Conservation (phyloP, 2,113 vertebrate species). For the human region DNA sequence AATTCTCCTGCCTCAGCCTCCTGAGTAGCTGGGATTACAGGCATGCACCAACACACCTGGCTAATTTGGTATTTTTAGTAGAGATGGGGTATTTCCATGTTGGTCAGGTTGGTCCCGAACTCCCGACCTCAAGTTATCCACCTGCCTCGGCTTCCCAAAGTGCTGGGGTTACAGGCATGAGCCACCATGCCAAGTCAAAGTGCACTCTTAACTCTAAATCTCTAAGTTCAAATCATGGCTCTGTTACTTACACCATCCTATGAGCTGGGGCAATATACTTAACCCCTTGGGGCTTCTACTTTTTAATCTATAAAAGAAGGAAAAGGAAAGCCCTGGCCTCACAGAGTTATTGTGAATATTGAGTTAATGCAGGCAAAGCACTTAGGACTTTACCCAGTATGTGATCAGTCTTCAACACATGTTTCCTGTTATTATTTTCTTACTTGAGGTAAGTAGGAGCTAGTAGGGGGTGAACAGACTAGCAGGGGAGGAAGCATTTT, state of each 20-base stretch:
- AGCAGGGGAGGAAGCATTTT: background rate
- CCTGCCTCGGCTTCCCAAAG: too few relatives aligned
- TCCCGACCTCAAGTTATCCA: too few relatives aligned
- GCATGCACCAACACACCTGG: too few relatives aligned
- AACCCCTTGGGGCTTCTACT: background rate
- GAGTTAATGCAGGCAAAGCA: background rate
- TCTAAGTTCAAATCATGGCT: background rate
- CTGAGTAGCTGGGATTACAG: too few relatives aligned
- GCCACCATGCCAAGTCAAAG: too few relatives aligned
- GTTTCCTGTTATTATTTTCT: background rate
- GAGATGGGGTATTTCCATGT: too few relatives aligned
- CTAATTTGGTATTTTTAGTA: too few relatives aligned
- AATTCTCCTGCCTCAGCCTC: too few relatives aligned
- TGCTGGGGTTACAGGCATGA: too few relatives aligned
- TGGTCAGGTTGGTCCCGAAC: too few relatives aligned
- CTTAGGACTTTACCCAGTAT: background rate
- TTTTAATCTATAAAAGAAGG: background rate
- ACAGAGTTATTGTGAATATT: background rate
- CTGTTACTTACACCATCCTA: background rate
- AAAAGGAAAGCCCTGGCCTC: background rate
- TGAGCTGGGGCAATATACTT: background rate
- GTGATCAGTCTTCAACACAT: background rate
- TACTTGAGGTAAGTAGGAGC: background rate
- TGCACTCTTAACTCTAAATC: background rate
- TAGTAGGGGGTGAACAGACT: too few relatives aligned